Conservation (phyloP, 2,888 invertebrate genomes). For the Cephus nigrinus region DNA sequence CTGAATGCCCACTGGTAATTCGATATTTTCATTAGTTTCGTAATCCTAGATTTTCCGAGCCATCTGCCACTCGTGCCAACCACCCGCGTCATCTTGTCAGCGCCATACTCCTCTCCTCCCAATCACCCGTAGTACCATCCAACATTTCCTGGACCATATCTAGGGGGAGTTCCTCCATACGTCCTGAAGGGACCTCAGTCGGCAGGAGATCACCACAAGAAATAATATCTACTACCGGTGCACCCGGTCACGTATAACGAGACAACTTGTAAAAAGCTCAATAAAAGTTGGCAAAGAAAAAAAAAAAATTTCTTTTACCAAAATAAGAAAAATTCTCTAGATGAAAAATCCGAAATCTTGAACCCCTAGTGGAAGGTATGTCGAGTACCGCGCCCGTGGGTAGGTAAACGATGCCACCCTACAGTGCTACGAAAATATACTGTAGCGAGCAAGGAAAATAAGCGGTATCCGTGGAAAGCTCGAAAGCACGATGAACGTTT, state of each 20-base stretch:
- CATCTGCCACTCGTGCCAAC: conserved; percentile 45
- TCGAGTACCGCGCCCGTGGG: neutral
- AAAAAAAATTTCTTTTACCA: neutral
- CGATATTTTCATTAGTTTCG: conserved; percentile 57
- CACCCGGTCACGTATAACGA: neutral
- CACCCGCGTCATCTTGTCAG: conserved; percentile 7
- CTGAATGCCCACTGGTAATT: conserved; percentile 35
- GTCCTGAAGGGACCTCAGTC: neutral
- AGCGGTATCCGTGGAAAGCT: neutral
- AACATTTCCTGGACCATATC: neutral
- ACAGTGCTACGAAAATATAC: neutral
- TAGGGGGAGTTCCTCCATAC: neutral
- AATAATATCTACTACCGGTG: neutral
- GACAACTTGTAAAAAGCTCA: neutral
- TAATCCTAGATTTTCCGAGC: conserved; percentile 58
- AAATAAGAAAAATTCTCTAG: neutral
- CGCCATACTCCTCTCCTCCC: neutral
- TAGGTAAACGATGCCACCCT: neutral
- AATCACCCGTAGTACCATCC: neutral
- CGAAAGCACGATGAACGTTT: neutral
- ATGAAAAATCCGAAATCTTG: neutral
- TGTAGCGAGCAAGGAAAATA: neutral
- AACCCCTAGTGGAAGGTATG: neutral
- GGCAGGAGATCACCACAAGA: neutral
- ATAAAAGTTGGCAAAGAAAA: neutral